These are phyloP conservation scores for Eupleurogrammus muticus DNA, from an alignment of 2,797 vertebrate species.

Conservation along the genomic window DNA sequence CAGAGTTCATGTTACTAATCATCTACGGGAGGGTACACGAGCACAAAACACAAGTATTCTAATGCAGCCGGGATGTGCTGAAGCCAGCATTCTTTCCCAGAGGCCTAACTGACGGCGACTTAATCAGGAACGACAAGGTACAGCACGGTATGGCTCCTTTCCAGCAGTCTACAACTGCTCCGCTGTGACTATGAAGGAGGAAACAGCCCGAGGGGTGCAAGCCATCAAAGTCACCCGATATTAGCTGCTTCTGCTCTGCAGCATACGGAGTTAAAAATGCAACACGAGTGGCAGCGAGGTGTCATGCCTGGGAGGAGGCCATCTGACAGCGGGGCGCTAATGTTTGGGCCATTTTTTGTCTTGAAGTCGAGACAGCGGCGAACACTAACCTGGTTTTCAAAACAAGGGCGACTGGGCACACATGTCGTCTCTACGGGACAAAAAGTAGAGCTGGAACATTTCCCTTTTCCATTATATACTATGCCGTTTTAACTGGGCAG, in stretches of 20 bases:
- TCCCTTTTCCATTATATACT: slow-evolving; percentile 12
- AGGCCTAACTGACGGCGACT: slow-evolving; percentile 48
- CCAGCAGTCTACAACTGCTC: slow-evolving; percentile 46
- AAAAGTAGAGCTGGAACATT: slow-evolving; percentile 43
- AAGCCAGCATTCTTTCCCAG: slow-evolving; percentile 49
- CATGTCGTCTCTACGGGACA: slow-evolving; percentile 23
- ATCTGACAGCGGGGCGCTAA: slow-evolving; percentile 44
- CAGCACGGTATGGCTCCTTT: slow-evolving; percentile 49
- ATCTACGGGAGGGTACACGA: slow-evolving; percentile 12
- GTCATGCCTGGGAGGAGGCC: slow-evolving; percentile 38
- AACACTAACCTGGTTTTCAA: slow-evolving; percentile 51
- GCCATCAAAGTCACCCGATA: slow-evolving; percentile 64
- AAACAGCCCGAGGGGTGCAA: slow-evolving; percentile 53
- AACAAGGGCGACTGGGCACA: slow-evolving; percentile 14
- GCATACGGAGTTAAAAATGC: slow-evolving; percentile 47
- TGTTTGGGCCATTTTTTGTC: slow-evolving; percentile 33
- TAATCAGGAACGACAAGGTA: slow-evolving; percentile 64
- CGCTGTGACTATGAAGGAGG: slow-evolving; percentile 51
- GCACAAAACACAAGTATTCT: slow-evolving; percentile 30
- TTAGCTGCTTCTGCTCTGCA: slow-evolving; percentile 42
- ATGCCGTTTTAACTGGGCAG: slow-evolving; percentile 31
- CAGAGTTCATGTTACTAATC: slow-evolving; percentile 37
- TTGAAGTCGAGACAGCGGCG: slow-evolving; percentile 7
- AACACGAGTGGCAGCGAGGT: slow-evolving; percentile 13
- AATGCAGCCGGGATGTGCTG: slow-evolving; percentile 35